These are phyloP conservation scores for Fistularia commersonii DNA, from an alignment of 2,797 vertebrate genomes.

Conservation along the genomic window DNA sequence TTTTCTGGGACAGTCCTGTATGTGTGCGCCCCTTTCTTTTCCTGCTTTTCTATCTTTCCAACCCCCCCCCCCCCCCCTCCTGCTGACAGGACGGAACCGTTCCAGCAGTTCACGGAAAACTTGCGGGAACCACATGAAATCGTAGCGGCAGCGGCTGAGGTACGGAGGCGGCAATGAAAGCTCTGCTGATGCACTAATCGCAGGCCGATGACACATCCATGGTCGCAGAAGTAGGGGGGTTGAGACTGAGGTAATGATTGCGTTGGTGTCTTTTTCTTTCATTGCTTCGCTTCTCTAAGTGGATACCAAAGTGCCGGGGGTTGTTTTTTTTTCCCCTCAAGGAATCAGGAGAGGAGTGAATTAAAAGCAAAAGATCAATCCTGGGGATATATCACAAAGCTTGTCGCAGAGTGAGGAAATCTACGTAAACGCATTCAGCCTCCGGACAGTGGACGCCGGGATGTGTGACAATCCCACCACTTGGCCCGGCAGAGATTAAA, in stretches of 20 bases:
- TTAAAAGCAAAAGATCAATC: too few species aligned
- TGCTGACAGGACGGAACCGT: slow-evolving; percentile 37
- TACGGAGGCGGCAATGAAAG: slow-evolving; percentile 52
- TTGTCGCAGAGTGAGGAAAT: too few species aligned
- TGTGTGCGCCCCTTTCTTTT: too few species aligned
- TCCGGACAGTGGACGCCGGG: too few species aligned
- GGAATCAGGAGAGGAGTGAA: neutral
- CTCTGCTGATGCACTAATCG: slow-evolving; percentile 45
- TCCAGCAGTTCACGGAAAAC: slow-evolving; percentile 47
- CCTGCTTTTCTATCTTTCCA: too few species aligned
- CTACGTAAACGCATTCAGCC: too few species aligned
- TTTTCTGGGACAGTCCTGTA: too few species aligned
- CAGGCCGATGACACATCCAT: slow-evolving; percentile 20
- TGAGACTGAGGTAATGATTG: slow-evolving; percentile 14
- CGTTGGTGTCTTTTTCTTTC: slow-evolving; percentile 3
- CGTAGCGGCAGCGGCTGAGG: slow-evolving; percentile 36
- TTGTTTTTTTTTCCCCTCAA: slow-evolving; percentile 16
- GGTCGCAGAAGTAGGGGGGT: slow-evolving; percentile 12
- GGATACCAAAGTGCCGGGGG: neutral
- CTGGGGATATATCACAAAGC: too few species aligned
- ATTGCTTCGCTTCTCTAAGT: too few species aligned
- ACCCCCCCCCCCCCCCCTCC: too few species aligned
- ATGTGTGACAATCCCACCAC: too few species aligned
- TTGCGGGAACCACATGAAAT: slow-evolving; percentile 46
- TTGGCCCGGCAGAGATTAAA: too few species aligned